Evolutionary conservation across 2,797 vertebrate genomes (phyloP), one percentile per base, ranked within the genome.

Genomic region (Rhinogobio ventralis): DNA sequence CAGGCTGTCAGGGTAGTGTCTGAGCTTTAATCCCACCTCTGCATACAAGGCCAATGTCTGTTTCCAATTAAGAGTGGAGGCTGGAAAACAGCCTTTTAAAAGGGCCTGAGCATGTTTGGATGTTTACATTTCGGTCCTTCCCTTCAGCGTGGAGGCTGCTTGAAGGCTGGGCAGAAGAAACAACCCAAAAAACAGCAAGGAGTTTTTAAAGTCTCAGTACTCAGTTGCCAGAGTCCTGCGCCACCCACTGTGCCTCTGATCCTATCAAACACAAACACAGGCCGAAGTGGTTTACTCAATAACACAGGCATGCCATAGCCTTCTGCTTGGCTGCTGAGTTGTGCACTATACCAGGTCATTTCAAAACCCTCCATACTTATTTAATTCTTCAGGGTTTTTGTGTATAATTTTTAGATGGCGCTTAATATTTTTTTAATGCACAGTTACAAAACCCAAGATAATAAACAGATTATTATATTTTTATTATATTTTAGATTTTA

Each of bases 221-320:
- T 88, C 86, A 57, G 78, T 86, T 82, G 80, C 76, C 80, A 85
- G 86, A 69, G 85, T 80, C 79, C 86, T 83, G 60, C 53, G 78
- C 84, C 88, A 89, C 88, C 90, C 90, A 89, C 90, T 77, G 88
- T 81, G 88, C 74, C 81, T 84, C 88, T 80, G 90, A 89, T 88
- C 84, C 82, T 87, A 90, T 89, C 90, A 85, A 88, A 87, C 85
- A 85, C 89, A 90, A 89, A 90, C 87, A 87, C 86, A 87, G 87
- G 86, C 87, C 86, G 86, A 85, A 88, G 88, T 78, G 81, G 88
- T 88, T 90, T 89, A 86, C 86, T 87, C 84, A 86, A 74, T 88
- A 85, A 85, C 87, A 73, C 86, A 86, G 87, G 75, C 82, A 72
- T 86, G 76, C 87, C 86, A 83, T 57, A 73, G 72, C 84, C 74